These are phyloP conservation scores for Zaprionus nigranus DNA, from an alignment of 1,140 invertebrate species.

Conservation along the genomic window DNA sequence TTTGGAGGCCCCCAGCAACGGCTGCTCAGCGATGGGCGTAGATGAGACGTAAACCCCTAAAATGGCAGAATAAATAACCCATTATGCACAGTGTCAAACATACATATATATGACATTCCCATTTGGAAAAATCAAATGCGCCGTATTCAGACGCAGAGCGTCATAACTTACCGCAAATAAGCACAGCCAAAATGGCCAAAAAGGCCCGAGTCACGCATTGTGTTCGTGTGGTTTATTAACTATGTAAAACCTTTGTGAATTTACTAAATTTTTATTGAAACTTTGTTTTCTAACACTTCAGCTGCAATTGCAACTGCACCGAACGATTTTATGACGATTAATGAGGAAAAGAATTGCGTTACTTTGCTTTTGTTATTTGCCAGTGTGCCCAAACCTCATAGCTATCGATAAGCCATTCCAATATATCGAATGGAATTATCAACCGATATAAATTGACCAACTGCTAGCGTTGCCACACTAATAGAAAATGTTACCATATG, in stretches of 20 bases:
- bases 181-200: conserved; percentile 73
- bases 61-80: conserved; percentile 37
- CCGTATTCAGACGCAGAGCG: conserved; percentile 28
- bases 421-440: conserved; percentile 1
- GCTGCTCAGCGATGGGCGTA: conserved; percentile 71
- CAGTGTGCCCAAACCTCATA: conserved; percentile 24
- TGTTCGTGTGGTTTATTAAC: conserved; percentile 21
- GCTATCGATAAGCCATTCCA: background rate
- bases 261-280: conserved; percentile 5
- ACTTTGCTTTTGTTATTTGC: conserved; percentile 37
- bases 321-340: conserved; percentile 47
- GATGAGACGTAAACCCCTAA: conserved; percentile 56
- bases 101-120: conserved; percentile 40
- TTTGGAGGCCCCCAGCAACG: conserved; percentile 86
- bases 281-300: conserved; percentile 32
- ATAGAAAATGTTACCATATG: background rate
- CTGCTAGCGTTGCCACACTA: background rate
- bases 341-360: conserved; percentile 42
- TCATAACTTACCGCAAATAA: conserved; percentile 67
- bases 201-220: conserved; percentile 66
- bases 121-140: conserved; percentile 46
- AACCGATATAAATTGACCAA: background rate
- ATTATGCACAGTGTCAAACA: conserved; percentile 10
- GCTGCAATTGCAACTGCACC: conserved; percentile 50
- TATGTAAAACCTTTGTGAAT: conserved; percentile 12